A percentile compares a stretch with the other conserved stretches of the same genome.
phyloP scores from a whole-genome alignment of 2,113 vertebrate species.

The Fulica atra region DNA sequence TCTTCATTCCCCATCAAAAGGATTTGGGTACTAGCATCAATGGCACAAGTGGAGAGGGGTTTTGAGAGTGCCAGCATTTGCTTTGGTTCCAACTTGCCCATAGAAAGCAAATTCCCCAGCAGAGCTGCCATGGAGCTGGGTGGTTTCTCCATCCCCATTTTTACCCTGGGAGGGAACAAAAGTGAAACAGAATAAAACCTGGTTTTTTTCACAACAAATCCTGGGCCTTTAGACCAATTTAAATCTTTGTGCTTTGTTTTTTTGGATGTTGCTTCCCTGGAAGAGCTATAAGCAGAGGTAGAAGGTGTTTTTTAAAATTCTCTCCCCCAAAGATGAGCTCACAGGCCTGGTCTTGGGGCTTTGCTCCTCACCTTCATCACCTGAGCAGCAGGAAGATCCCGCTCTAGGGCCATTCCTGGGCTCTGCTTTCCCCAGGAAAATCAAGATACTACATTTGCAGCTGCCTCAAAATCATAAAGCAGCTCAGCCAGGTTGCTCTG shows the following conservation, averaged over 20 bases:
- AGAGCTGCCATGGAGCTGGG: not conserved
- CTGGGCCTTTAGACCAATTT: not conserved
- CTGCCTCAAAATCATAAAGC: not conserved
- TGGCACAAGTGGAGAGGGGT: not conserved
- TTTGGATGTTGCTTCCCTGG: not conserved
- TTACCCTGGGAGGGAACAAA: not conserved
- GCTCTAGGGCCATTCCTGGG: not conserved
- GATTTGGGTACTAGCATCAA: not conserved
- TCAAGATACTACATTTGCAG: not conserved
- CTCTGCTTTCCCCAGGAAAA: not conserved
- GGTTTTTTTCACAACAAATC: not conserved
- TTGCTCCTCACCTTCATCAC: not conserved
- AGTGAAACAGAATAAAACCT: not conserved
- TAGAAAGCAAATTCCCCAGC: not conserved
- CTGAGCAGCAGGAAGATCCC: not conserved
- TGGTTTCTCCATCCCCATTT: not conserved
- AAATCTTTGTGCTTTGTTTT: no score
- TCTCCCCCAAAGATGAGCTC: not conserved
- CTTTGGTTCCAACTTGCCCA: not conserved
- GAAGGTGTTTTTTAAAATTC: not conserved
- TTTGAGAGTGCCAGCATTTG: rapidly evolving
- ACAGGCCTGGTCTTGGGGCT: not conserved
- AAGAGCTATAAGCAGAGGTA: not conserved
- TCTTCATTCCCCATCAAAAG: not conserved
- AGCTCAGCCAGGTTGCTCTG: not conserved